Base-by-base conservation (phyloP, 1,140 invertebrate species). In the Mya arenaria region DNA sequence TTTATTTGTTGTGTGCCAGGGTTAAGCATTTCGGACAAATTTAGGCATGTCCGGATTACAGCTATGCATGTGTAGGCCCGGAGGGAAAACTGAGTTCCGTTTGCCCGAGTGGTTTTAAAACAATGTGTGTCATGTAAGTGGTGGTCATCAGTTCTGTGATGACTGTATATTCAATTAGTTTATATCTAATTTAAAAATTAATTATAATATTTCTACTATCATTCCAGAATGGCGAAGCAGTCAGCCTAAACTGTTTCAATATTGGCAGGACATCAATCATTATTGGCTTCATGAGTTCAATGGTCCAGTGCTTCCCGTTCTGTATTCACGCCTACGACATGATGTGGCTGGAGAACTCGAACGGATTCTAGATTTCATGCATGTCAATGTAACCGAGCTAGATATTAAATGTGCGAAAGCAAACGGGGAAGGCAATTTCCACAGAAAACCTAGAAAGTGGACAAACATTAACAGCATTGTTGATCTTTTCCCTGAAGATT, bases 381-480 rank as follows among this genome's bases (percentile, higher is more conserved):
- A 32, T 19, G 44, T 71, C 23, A 34, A 25, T n/a, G 41, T 30
- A 13, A 30, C 0, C 0, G 44, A 55, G 0, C 19, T 15, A 34
- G 68, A 71, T 32, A 55, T 71, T 28, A 32, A 48, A 32, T 71
- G 68, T 55, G 68, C 68, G 19, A 30, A 52, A 15, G 32, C 34
- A 28, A 71, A 71, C 32, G 48, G 30, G 36, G 68, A 71, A 32
- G 68, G 68, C 15, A 48, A 71, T 71, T 71, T 71, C 32, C 68
- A 71, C 23, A 48, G 68, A 25, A 48, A 48, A 48, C 36, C 19
- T 5, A 23, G 37, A 15, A 44, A 48, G 8, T 71, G 68, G 68
- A 52, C 68, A 5, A 39, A 32, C 8, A 71, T 71, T 30, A 6
- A 10, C 25, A 32, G 48, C 44, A 71, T 71, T 5, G 34, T 25